Base-by-base conservation (phyloP, 2,888 invertebrate genomes). In the Bugula neritina region DNA sequence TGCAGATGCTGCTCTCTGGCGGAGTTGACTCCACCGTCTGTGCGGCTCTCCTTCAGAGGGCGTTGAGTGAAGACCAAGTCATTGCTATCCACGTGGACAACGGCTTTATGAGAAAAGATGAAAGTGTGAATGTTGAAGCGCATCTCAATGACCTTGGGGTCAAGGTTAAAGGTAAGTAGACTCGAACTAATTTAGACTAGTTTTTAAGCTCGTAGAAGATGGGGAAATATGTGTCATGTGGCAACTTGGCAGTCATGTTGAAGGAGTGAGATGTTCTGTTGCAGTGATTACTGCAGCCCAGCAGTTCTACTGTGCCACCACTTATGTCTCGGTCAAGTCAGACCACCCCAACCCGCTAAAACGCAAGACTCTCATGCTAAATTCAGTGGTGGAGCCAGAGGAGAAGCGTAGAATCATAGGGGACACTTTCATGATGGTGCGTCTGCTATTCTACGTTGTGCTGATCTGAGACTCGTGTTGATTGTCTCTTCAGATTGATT, bases 11-110 rank as follows among this genome's bases (percentile, higher is more conserved):
- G 81, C 90, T 96, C 72, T 97, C 97, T 84, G 99, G 99, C 27
- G 99, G 99, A 34, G 99, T 99, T 2, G 99, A 99, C 86, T 99
- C 98, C 0, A 94, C 98, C n/a, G 99, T 99, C 13, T 99, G 98
- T 86, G 97, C 97, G 34, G 97, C 97, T 29, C 86, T 99, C 74
- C 87, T 99, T 71, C 90, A 93, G 84, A 91, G 91, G 83, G 95
- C 98, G 13, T 87, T 99, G 71, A 89, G 89, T 74, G 91, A 92
- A 79, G 94, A 95, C 85, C 85, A 87, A 78, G 87, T 99, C 73
- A 93, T 97, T 80, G 97, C 97, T 35, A 89, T 98, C 76, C 98
- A 99, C 86, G 93, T 99, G 79, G 97, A 99, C 85, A 98, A 99
- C 84, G 99, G 99, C 72, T 99, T 98, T 84, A 96, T 99, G 96